phyloP scores from a whole-genome alignment of 1,140 invertebrate species.

The Melanaphis sacchari region DNA sequence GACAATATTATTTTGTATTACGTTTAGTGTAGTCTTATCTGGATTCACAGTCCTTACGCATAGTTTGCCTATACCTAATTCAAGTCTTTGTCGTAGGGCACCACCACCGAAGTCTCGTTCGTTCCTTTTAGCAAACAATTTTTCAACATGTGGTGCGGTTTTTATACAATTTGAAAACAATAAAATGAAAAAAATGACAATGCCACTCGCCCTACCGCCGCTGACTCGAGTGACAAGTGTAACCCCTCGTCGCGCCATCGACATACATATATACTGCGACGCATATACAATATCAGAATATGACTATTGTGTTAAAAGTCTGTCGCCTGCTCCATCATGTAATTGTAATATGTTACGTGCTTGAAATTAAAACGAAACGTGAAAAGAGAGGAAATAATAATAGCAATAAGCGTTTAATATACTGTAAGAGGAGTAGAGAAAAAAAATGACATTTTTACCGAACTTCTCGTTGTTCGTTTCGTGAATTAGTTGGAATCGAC shows the following conservation, averaged over 20 bases:
- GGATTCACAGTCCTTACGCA: too few species aligned
- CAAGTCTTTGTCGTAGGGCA: background rate
- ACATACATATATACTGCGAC: background rate
- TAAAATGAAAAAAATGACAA: constrained; percentile 10
- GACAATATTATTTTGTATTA: background rate
- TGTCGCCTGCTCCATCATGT: background rate
- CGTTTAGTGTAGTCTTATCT: background rate
- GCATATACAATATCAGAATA: background rate
- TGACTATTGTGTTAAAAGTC: background rate
- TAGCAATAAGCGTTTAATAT: background rate
- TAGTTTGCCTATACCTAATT: background rate
- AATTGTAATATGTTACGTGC: constrained; percentile 8
- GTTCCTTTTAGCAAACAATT: background rate
- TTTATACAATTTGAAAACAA: constrained; percentile 1
- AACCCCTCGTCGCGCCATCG: background rate
- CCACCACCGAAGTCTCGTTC: background rate
- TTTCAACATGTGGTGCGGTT: background rate
- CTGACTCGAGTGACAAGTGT: constrained; percentile 3
- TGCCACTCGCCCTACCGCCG: background rate
- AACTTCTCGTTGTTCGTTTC: background rate
- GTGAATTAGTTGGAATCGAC: background rate
- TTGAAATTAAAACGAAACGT: background rate
- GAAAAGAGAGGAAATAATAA: constrained; percentile 12
- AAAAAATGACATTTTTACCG: background rate
- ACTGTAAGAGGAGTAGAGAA: too few species aligned